A percentile compares a stretch with the other conserved stretches of the same genome.
These are phyloP conservation scores for Lepisosteus osseus DNA, from an alignment of 2,113 vertebrate species.

Conservation along the genomic window DNA sequence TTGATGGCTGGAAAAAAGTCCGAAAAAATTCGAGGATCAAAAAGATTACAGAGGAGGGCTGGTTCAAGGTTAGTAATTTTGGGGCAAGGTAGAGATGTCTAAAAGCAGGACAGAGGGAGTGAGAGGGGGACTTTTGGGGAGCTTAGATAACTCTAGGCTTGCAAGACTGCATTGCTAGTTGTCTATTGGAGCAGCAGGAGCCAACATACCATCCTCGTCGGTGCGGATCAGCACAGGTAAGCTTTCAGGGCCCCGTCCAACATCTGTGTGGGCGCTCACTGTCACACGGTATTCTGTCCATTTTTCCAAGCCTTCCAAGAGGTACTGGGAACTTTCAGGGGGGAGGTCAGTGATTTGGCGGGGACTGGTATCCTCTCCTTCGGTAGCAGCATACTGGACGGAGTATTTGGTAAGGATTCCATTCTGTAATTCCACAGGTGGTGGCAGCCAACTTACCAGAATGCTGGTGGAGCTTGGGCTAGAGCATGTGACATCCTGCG, in stretches of 20 bases:
- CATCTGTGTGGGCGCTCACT: conserved; percentile 90
- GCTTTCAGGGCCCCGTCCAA: conserved; percentile 94
- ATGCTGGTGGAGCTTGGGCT: conserved; percentile 96
- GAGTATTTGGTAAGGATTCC: conserved; percentile 91
- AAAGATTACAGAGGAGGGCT: conserved; percentile 17
- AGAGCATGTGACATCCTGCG: conserved; percentile 90
- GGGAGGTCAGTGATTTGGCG: conserved; percentile 79
- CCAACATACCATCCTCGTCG: conserved; percentile 99
- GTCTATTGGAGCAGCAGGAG: conserved; percentile 70
- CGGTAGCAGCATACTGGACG: conserved; percentile 80
- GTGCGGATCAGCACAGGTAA: conserved; percentile 89
- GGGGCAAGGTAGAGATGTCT: conserved; percentile 36
- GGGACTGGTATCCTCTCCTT: conserved; percentile 81
- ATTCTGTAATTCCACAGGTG: conserved; percentile 87
- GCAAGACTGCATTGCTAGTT: conserved; percentile 27
- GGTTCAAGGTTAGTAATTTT: conserved; percentile 37
- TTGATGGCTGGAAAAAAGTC: conserved; percentile 18
- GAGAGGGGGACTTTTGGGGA: conserved; percentile 22
- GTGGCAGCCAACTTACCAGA: conserved; percentile 98
- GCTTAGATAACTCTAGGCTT: conserved; percentile 1
- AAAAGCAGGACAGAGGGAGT: conserved; percentile 35
- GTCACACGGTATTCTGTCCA: conserved; percentile 95
- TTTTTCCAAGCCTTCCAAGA: conserved; percentile 99
- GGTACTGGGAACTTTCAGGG: conserved; percentile 82
- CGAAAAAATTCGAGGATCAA: background rate